Conservation (phyloP, 2,797 vertebrate genomes). For the Pelochelys cantorii region DNA sequence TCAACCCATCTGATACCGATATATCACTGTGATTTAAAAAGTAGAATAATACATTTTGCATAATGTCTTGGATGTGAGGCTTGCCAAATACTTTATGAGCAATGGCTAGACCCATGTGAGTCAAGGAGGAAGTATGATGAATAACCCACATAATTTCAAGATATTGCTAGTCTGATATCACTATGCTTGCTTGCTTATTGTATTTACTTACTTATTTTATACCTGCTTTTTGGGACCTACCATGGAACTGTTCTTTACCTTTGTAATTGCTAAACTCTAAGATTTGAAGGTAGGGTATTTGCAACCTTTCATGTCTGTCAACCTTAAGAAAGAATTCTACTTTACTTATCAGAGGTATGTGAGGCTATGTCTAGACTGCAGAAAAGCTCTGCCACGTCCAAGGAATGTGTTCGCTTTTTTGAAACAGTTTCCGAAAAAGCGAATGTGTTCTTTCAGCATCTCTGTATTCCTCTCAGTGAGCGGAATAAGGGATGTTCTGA, state of each 20-base stretch:
- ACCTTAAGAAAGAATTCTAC: not conserved
- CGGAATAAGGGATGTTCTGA: no score
- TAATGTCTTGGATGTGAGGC: not conserved
- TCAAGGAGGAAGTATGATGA: not conserved
- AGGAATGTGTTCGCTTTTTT: no score
- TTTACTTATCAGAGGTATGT: not conserved
- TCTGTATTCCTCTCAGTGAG: no score
- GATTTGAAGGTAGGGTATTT: not conserved
- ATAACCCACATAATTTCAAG: slow-evolving; percentile 42
- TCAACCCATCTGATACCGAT: not conserved
- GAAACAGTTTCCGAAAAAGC: no score
- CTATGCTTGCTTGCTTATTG: not conserved
- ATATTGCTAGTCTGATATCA: slow-evolving; percentile 49
- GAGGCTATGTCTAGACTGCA: no score
- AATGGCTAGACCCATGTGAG: not conserved
- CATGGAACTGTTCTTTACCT: not conserved
- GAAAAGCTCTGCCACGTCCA: no score
- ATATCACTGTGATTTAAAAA: not conserved
- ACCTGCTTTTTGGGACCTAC: not conserved
- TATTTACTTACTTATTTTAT: slow-evolving; percentile 40
- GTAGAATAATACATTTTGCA: not conserved
- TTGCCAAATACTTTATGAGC: not conserved
- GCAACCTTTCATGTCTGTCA: not conserved
- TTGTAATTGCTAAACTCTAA: slow-evolving; percentile 32
- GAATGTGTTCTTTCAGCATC: no score